phyloP scores from a whole-genome alignment of 2,113 vertebrate genomes.

The Myocastor coypus region DNA sequence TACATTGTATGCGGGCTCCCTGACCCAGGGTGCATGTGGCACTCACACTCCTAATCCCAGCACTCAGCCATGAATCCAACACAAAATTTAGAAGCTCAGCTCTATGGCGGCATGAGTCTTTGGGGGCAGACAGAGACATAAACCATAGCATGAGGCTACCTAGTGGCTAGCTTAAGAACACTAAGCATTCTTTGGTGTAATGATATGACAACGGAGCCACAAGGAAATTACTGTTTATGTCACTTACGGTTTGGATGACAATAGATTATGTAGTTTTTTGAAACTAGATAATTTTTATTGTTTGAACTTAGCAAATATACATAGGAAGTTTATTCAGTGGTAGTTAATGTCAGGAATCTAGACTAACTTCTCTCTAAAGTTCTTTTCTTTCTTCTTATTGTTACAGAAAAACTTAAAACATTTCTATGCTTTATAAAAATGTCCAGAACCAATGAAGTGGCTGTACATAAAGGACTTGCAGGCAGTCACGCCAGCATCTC shows the following conservation, averaged over 20 bases:
- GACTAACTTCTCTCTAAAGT: not conserved
- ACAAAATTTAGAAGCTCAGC: too few species aligned
- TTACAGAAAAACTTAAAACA: not conserved
- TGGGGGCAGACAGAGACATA: too few species aligned
- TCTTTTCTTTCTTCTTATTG: not conserved
- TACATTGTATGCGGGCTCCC: too few species aligned
- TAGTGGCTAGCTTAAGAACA: not conserved
- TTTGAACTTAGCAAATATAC: not conserved
- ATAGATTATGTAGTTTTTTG: too few species aligned
- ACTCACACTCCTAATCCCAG: too few species aligned
- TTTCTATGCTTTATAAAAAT: constrained; percentile 7
- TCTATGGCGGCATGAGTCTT: too few species aligned
- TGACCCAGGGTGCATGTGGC: too few species aligned
- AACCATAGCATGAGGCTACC: not conserved
- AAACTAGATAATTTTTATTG: too few species aligned
- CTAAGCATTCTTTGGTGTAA: not conserved
- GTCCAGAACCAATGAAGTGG: not conserved
- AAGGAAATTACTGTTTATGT: not conserved
- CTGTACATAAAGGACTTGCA: not conserved
- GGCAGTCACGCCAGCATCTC: not conserved
- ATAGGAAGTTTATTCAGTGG: not conserved
- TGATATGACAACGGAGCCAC: not conserved
- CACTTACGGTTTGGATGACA: too few species aligned
- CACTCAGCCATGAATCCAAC: too few species aligned
- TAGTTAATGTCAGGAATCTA: not conserved